A percentile compares a stretch with the other conserved stretches of the same genome.
Conservation (phyloP, 30 jellyfish, hydroid and myxozoan genomes). For the Hydractinia echinata region DNA sequence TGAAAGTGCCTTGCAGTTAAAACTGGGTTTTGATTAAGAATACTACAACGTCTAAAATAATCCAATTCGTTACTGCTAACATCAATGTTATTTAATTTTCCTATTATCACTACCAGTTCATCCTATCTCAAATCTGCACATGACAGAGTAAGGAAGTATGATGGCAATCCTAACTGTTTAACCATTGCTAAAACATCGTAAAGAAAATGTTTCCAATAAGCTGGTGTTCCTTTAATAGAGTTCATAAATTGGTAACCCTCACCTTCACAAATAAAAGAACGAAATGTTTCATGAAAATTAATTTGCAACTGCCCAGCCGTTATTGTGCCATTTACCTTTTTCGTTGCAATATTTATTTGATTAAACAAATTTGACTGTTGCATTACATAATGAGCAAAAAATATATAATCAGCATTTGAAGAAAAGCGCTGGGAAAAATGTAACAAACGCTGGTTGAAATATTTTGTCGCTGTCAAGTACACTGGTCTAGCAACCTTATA, state of each 20-base stretch:
- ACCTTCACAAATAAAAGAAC: constrained; percentile 14
- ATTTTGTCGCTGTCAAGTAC: constrained; percentile 31
- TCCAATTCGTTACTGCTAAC: constrained; percentile 6
- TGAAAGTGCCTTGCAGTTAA: constrained; percentile 45
- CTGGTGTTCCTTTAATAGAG: constrained; percentile 38
- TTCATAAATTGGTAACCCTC: constrained; percentile 22
- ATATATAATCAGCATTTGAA: constrained; percentile 27
- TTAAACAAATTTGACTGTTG: constrained; percentile 26
- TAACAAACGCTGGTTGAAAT: constrained; percentile 30
- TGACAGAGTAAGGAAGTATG: constrained; percentile 30
- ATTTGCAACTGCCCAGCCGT: constrained; percentile 22
- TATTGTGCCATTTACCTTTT: constrained; percentile 5
- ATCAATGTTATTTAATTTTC: constrained; percentile 9
- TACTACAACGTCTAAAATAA: constrained; percentile 21
- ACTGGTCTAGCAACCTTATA: constrained; percentile 21
- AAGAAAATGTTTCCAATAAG: constrained; percentile 36
- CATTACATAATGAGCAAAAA: constrained; percentile 25
- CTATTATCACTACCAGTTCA: constrained; percentile 24
- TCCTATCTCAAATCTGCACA: constrained; percentile 47
- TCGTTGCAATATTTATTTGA: constrained; percentile 25
- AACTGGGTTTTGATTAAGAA: constrained; percentile 34
- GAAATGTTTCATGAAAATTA: constrained; percentile 25
- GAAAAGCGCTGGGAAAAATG: constrained; percentile 22
- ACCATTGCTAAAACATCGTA: constrained; percentile 47
- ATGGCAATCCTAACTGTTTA: constrained; percentile 43